phyloP scores from a whole-genome alignment of 2,888 invertebrate species.

The Eueremaeus valkanovi region DNA sequence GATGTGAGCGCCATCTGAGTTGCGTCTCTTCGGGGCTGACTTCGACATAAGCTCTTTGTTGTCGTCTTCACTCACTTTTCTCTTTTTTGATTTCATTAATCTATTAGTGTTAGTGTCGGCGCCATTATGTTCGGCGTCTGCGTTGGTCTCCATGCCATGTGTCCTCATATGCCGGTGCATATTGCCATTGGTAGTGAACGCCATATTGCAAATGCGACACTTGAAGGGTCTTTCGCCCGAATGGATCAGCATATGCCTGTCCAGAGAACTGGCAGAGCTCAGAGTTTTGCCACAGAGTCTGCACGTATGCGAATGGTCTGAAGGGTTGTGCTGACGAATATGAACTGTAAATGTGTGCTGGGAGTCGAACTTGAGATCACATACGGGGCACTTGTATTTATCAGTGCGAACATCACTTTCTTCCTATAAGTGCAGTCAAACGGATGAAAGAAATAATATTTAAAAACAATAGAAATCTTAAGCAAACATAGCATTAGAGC shows the following conservation, averaged over 20 bases:
- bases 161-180: constrained; percentile 78
- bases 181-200: constrained; percentile 79
- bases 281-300: constrained; percentile 65
- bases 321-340: constrained; percentile 57
- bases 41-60: constrained; percentile 36
- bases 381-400: constrained; percentile 63
- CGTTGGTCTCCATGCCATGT: constrained; percentile 55
- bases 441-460: not conserved
- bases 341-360: constrained; percentile 67
- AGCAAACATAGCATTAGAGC: no score
- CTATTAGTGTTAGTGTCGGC: constrained; percentile 14
- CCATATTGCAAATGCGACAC: constrained; percentile 71
- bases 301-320: constrained; percentile 60
- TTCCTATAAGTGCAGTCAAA: constrained; percentile 8
- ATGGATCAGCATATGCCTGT: constrained; percentile 73
- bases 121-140: constrained; percentile 20
- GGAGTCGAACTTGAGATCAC: constrained; percentile 60
- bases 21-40: constrained; percentile 25
- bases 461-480: no score
- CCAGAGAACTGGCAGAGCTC: constrained; percentile 71
- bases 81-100: constrained; percentile 26
- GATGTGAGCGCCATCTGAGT: constrained; percentile 41
- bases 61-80: constrained; percentile 28
- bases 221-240: constrained; percentile 75
- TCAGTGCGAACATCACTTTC: constrained; percentile 4